Evolutionary conservation across 2,113 vertebrate species (phyloP).

Genomic region (Ammodytes marinus): DNA sequence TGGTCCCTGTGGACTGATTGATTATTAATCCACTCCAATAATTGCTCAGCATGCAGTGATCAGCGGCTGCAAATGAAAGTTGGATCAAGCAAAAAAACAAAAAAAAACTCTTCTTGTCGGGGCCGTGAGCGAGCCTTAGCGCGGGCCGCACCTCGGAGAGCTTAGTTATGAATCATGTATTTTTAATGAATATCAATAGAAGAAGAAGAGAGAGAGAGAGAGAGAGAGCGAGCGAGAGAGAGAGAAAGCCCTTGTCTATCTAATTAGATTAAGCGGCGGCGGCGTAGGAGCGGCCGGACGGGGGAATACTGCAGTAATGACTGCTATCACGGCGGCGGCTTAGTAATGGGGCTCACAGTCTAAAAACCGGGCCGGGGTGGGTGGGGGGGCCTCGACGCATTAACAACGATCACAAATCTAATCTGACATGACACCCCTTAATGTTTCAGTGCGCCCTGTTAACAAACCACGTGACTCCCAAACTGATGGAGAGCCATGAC

Average conservation of each 20-base stretch:
- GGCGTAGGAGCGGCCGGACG: constrained; percentile 88
- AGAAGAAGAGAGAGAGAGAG: constrained; percentile 86
- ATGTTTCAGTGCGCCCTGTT: constrained; percentile 44
- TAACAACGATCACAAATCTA: constrained; percentile 85
- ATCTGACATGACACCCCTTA: constrained; percentile 66
- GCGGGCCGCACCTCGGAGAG: constrained; percentile 89
- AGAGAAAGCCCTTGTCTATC: constrained; percentile 88
- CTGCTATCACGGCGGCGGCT: constrained; percentile 88
- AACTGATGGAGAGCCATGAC: neutral
- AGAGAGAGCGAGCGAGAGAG: constrained; percentile 89
- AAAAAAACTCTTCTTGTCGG: too few relatives aligned
- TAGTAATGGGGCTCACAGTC: constrained; percentile 94
- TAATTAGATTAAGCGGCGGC: constrained; percentile 97
- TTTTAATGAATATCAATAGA: constrained; percentile 97
- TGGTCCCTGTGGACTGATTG: neutral
- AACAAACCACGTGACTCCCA: constrained; percentile 20
- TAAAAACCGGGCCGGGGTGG: constrained; percentile 91
- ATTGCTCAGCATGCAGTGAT: constrained; percentile 40
- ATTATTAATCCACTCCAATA: constrained; percentile 49
- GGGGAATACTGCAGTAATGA: constrained; percentile 94
- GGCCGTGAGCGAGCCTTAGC: neutral
- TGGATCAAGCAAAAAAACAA: constrained; percentile 12
- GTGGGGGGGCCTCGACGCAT: constrained; percentile 86
- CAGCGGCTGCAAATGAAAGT: constrained; percentile 10
- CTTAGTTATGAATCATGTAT: constrained; percentile 95